Evolutionary conservation across 2,113 vertebrate genomes (phyloP), one percentile per base, ranked within the genome.

Genomic region (Gymnocephalus cernua): DNA sequence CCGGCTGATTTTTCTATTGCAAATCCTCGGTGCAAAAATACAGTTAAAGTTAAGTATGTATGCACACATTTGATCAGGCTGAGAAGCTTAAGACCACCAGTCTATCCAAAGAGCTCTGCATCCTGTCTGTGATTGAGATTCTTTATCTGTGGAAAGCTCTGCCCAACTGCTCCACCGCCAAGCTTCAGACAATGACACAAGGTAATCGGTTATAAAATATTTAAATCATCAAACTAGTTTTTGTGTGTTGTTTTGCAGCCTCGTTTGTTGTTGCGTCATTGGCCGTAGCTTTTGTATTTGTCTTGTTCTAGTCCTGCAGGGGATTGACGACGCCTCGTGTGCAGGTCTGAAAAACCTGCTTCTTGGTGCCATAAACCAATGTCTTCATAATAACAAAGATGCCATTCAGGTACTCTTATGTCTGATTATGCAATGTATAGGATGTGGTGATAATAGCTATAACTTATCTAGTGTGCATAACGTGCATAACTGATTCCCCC

Each of bases 81-180:
- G 97, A 99, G 71, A 93, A 95, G 78, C 95, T 98, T 66, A 95
- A 94, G 79, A 97, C 96, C 44, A 93, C 96, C 85, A 84, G 90
- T 62, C 95, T 97, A 0, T 95, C 94, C 86, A 95, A 92, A 90
- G 96, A 95, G 2, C 95, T 97, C 48, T 99, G 97, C 79, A 93
- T 97, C 87, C 90, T 99, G 82, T 96, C 96, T 2, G 96, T 96
- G 86, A 96, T 99, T 7, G 97, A 99, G 91, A 97, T 99, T 41
- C 68, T 99, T 4, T 99, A 99, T 86, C 91, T 99, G 74, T 99
- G 97, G 97, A 99, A 98, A 88, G 97, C 97, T 51, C 95, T 99
- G 68, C 93, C 96, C 48, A 99, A 99, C 93, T 97, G 97, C 78
- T 97, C 97, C 53, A 84, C 95, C 18, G 93, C 96, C 0, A 97